phyloP scores from a whole-genome alignment of 2,797 vertebrate genomes.

The Sebastes matsubarae region DNA sequence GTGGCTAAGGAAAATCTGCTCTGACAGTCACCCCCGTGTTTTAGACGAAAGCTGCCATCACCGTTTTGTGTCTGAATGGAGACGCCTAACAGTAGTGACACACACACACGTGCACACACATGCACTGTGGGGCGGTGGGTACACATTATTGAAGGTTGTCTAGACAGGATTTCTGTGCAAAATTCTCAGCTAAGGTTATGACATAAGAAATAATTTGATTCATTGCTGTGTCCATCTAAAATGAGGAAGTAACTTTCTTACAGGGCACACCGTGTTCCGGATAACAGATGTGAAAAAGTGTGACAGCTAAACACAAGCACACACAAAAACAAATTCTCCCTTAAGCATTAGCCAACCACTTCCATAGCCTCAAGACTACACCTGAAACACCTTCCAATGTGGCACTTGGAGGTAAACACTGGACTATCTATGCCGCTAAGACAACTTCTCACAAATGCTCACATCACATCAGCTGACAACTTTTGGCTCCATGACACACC shows the following conservation, averaged over 20 bases:
- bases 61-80: not conserved
- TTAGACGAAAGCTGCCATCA: conserved; percentile 13
- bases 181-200: not conserved
- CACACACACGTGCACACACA: not conserved
- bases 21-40: conserved; percentile 43
- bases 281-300: not conserved
- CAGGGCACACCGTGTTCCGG: not conserved
- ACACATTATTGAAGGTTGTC: not conserved
- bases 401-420: not conserved
- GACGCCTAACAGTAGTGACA: conserved; percentile 12
- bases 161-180: not conserved
- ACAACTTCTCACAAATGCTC: not conserved
- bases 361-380: not conserved
- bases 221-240: not conserved
- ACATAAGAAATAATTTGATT: not conserved
- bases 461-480: not conserved
- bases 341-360: not conserved
- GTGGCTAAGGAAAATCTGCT: not conserved
- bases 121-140: not conserved
- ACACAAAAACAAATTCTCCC: not conserved
- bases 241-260: not conserved
- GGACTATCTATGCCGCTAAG: not conserved
- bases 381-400: not conserved
- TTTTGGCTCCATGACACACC: not conserved
- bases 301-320: not conserved